phyloP scores from a whole-genome alignment of 2,797 vertebrate species.

The Momotus momota region DNA sequence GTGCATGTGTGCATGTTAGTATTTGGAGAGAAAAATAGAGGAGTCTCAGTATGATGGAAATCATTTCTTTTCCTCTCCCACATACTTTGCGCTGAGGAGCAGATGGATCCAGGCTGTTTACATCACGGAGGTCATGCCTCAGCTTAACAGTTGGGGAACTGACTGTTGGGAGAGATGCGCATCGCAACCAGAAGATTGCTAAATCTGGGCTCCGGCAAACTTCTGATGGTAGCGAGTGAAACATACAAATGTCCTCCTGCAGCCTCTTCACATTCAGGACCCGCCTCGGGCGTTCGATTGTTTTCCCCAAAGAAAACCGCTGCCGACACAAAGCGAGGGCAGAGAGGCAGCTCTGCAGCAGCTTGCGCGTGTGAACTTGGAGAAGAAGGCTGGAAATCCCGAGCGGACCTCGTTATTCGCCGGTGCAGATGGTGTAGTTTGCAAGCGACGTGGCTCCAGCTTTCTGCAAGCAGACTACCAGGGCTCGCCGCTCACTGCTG shows the following conservation, averaged over 20 bases:
- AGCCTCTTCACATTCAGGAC: not conserved
- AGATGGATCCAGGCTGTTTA: constrained; percentile 74
- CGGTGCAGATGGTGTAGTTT: not conserved
- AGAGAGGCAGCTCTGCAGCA: not conserved
- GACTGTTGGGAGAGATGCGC: constrained; percentile 62
- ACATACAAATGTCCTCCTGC: constrained; percentile 49
- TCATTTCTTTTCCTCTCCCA: constrained; percentile 62
- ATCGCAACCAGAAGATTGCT: constrained; percentile 43
- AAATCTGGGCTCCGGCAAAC: constrained; percentile 56
- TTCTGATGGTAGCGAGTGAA: constrained; percentile 48
- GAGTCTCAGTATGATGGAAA: constrained; percentile 27
- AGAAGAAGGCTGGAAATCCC: not conserved
- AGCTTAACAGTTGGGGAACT: constrained; percentile 70
- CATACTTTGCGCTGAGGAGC: constrained; percentile 66
- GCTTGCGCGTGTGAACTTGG: fast-evolving
- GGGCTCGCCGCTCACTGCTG: fast-evolving
- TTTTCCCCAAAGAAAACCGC: not conserved
- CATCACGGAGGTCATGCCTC: constrained; percentile 70
- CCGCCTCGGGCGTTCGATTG: not conserved
- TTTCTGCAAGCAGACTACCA: not conserved
- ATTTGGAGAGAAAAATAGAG: constrained; percentile 38
- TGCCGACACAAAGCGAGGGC: fast-evolving
- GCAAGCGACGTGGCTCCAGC: not conserved
- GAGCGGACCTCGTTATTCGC: not conserved
- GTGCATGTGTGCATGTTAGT: not conserved